phyloP scores from a whole-genome alignment of 2,113 vertebrate genomes.

The Istiophorus platypterus region DNA sequence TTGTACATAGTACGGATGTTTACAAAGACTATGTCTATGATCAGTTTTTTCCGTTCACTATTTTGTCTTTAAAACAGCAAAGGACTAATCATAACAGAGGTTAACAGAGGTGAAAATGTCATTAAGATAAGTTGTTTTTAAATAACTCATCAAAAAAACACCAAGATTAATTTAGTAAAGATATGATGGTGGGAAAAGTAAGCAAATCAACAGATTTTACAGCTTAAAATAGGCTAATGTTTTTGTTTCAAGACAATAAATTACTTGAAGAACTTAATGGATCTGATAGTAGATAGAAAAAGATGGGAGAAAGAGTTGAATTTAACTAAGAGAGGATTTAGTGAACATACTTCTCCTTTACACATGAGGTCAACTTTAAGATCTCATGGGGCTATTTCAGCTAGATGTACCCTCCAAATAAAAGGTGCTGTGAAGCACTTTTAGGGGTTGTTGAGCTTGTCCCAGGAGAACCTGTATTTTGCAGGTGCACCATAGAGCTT shows the following conservation, averaged over 20 bases:
- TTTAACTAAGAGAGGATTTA: slow-evolving; percentile 54
- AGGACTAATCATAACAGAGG: background rate
- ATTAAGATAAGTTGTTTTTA: slow-evolving; percentile 1
- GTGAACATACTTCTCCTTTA: slow-evolving; percentile 24
- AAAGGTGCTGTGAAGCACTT: slow-evolving; percentile 58
- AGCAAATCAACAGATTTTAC: background rate
- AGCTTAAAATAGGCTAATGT: background rate
- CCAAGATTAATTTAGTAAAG: too few relatives aligned
- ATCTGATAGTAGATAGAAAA: background rate
- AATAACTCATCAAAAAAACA: background rate
- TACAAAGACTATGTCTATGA: slow-evolving; percentile 1
- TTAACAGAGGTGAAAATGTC: background rate
- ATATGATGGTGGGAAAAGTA: background rate
- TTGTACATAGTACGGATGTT: slow-evolving; percentile 10
- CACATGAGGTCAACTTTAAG: slow-evolving; percentile 39
- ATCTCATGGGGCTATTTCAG: slow-evolving; percentile 28
- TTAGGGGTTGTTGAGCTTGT: slow-evolving; percentile 46
- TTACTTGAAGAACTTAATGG: too few relatives aligned
- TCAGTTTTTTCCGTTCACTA: background rate
- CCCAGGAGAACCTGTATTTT: slow-evolving; percentile 39
- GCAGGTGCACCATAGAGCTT: slow-evolving; percentile 37
- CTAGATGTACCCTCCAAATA: slow-evolving; percentile 48
- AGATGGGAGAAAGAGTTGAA: slow-evolving; percentile 29
- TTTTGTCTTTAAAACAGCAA: slow-evolving; percentile 23
- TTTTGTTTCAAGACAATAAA: slow-evolving; percentile 15